Percentiles rank a stretch among this genome's conserved stretches.
phyloP scores from a whole-genome alignment of 1,140 invertebrate genomes.

The Lepidostoma basale region DNA sequence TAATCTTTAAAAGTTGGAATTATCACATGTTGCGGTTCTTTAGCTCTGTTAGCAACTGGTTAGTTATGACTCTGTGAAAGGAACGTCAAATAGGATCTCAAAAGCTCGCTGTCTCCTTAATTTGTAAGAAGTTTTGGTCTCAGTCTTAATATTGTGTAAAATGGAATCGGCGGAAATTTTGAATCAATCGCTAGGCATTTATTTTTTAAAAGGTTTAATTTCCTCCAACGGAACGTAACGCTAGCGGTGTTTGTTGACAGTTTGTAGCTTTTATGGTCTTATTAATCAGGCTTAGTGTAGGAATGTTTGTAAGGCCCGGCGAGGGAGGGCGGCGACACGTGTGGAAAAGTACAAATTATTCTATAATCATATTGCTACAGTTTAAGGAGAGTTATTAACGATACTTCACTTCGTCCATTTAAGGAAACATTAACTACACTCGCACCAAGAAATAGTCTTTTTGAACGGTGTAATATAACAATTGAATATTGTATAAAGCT shows the following conservation, averaged over 20 bases:
- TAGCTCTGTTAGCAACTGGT: too few relatives aligned
- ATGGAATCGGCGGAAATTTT: too few relatives aligned
- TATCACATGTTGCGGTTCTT: too few relatives aligned
- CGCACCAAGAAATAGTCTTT: slow-evolving; percentile 39
- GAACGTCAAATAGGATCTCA: slow-evolving; percentile 1
- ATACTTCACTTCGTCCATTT: slow-evolving; percentile 45
- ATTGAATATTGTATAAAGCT: slow-evolving; percentile 42
- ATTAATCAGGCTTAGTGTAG: neutral
- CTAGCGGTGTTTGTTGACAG: too few relatives aligned
- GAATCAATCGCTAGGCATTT: too few relatives aligned
- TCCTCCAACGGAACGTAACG: too few relatives aligned
- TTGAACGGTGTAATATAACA: slow-evolving; percentile 40
- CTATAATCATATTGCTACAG: slow-evolving; percentile 42
- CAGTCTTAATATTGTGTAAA: too few relatives aligned
- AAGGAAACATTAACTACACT: slow-evolving; percentile 41
- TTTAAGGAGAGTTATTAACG: slow-evolving; percentile 35
- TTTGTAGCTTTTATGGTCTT: slow-evolving; percentile 6
- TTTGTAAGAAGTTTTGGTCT: too few relatives aligned
- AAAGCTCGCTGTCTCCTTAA: slow-evolving; percentile 8
- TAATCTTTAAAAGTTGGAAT: too few relatives aligned
- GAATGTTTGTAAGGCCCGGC: slow-evolving; percentile 13
- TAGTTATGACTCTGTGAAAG: too few relatives aligned
- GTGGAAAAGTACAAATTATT: slow-evolving; percentile 47
- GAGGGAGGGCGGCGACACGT: slow-evolving; percentile 30
- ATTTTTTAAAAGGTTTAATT: too few relatives aligned